These are phyloP conservation scores for Xylocopa sonorina DNA, from an alignment of 1,140 invertebrate species.

Conservation along the genomic window DNA sequence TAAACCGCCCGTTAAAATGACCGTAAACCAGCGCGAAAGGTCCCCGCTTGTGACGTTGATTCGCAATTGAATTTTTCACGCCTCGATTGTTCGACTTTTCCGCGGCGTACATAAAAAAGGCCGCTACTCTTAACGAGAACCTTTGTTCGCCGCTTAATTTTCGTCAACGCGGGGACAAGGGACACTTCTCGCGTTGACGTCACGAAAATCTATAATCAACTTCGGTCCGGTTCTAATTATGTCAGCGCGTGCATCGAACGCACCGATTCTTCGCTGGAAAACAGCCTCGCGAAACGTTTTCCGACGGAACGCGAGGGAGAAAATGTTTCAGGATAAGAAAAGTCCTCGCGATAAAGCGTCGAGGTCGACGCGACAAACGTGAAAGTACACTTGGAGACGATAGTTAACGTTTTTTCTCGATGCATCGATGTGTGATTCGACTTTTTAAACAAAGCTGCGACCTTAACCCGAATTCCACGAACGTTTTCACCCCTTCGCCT, in stretches of 20 bases:
- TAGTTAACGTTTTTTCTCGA: neutral
- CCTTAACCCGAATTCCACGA: conserved; percentile 7
- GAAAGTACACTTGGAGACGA: neutral
- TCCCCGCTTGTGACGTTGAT: neutral
- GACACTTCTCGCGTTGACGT: neutral
- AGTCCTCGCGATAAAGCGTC: neutral
- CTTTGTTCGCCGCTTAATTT: conserved; percentile 25
- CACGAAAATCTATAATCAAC: conserved; percentile 13
- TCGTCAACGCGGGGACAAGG: neutral
- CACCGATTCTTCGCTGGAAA: neutral
- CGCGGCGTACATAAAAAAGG: neutral
- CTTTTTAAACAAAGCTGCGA: neutral
- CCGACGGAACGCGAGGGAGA: neutral
- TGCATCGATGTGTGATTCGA: neutral
- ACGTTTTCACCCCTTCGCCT: neutral
- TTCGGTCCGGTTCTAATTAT: neutral
- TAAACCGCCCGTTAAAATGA: neutral
- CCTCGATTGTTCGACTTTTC: conserved; percentile 11
- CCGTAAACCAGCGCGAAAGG: neutral
- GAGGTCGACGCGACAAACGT: neutral
- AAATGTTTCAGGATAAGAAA: neutral
- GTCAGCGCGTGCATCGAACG: neutral
- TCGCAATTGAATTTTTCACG: conserved; percentile 7
- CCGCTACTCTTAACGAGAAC: conserved; percentile 18
- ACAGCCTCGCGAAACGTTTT: neutral